Conservation (phyloP, 2,888 invertebrate species). For the Neoscelio sp. region DNA sequence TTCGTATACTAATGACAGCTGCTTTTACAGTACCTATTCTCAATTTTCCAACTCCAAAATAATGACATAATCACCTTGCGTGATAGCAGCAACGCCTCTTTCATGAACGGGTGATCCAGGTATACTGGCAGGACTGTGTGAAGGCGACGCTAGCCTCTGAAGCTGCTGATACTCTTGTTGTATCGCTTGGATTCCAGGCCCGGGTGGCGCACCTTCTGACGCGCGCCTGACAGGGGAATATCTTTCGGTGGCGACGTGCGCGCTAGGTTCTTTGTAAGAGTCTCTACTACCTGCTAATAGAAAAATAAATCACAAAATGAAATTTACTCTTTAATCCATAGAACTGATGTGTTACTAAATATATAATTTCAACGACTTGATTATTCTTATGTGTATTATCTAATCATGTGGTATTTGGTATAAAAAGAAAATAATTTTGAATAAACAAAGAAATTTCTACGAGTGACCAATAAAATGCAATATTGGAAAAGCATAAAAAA, state of each 20-base stretch:
- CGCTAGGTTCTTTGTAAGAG: conserved; percentile 85
- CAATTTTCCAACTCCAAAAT: neutral
- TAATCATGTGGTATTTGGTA: no score
- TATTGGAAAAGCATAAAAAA: conserved; percentile 16
- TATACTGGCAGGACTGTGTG: conserved; percentile 82
- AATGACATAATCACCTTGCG: conserved; percentile 83
- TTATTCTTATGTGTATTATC: no score
- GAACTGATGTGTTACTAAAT: no score
- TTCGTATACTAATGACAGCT: no score
- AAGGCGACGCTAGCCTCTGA: conserved; percentile 85
- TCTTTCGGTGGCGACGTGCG: conserved; percentile 86
- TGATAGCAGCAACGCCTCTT: conserved; percentile 84
- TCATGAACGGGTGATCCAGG: conserved; percentile 82
- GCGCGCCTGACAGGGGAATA: conserved; percentile 96
- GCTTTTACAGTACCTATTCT: no score
- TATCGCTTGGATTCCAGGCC: conserved; percentile 86
- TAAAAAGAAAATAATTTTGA: neutral
- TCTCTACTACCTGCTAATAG: conserved; percentile 83
- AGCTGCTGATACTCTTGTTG: conserved; percentile 92
- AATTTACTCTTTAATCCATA: conserved; percentile 3
- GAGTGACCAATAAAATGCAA: conserved; percentile 6
- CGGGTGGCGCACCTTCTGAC: conserved; percentile 89
- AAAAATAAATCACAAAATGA: neutral
- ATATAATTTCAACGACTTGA: no score
- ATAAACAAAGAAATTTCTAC: conserved; percentile 3